Evolutionary conservation across 92 coral and sea anemone species (phyloP).

Genomic region (Virgularia gustaviana): DNA sequence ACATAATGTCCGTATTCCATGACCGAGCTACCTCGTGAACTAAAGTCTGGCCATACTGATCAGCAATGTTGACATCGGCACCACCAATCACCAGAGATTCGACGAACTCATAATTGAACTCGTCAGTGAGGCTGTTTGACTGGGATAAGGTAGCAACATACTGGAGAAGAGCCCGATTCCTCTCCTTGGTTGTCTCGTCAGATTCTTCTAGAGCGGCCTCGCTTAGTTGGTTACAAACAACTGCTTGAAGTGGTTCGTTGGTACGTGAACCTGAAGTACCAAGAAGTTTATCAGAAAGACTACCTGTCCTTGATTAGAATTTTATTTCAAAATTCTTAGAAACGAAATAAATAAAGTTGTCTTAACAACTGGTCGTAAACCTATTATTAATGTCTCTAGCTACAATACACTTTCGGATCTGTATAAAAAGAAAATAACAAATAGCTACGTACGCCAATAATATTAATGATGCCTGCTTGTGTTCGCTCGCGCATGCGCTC

Average conservation of each 20-base stretch:
- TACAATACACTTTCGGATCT: too few relatives aligned
- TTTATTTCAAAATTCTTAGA: too few relatives aligned
- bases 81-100: constrained; percentile 16
- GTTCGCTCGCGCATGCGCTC: too few relatives aligned
- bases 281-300: too few relatives aligned
- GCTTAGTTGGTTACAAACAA: constrained; percentile 13
- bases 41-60: constrained; percentile 3
- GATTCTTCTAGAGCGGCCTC: background rate
- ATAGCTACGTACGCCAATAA: too few relatives aligned
- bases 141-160: constrained; percentile 5
- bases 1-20: constrained; percentile 12
- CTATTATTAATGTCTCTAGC: too few relatives aligned
- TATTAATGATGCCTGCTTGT: too few relatives aligned
- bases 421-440: too few relatives aligned
- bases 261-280: background rate
- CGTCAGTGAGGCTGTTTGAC: constrained; percentile 6
- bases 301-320: too few relatives aligned
- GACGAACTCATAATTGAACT: constrained; percentile 18
- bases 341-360: too few relatives aligned
- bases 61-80: constrained; percentile 12
- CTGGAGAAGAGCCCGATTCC: constrained; percentile 11
- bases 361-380: too few relatives aligned
- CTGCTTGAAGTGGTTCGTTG: constrained; percentile 5
- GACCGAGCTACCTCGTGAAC: constrained; percentile 29
- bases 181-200: background rate